These are phyloP conservation scores for Chromoteleia sp. DNA, from an alignment of 2,888 invertebrate genomes.

Conservation along the genomic window DNA sequence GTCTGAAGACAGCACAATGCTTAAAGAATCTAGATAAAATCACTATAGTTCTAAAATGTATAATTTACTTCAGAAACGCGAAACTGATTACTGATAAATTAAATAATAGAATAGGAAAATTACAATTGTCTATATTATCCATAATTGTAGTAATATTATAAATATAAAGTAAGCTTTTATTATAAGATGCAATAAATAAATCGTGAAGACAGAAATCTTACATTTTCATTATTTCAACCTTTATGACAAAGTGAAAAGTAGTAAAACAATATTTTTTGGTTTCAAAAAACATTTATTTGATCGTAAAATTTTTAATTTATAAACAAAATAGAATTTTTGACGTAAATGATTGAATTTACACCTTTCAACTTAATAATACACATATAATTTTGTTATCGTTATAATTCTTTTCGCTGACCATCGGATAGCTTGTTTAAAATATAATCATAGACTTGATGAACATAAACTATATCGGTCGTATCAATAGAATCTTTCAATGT, in stretches of 20 bases:
- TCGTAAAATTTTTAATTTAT: too few relatives aligned
- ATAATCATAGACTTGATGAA: slow-evolving; percentile 8
- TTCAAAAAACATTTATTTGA: too few relatives aligned
- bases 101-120: slow-evolving; percentile 44
- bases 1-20: slow-evolving; percentile 55
- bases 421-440: slow-evolving; percentile 8
- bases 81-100: slow-evolving; percentile 52
- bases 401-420: not conserved
- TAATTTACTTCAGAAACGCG: slow-evolving; percentile 50
- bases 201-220: slow-evolving; percentile 20
- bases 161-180: slow-evolving; percentile 59
- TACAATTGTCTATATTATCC: slow-evolving; percentile 57
- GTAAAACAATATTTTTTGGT: too few relatives aligned
- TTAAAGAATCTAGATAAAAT: slow-evolving; percentile 32
- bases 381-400: too few relatives aligned
- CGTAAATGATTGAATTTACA: too few relatives aligned
- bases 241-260: too few relatives aligned
- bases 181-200: slow-evolving; percentile 67
- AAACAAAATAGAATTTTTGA: too few relatives aligned
- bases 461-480: slow-evolving; percentile 9
- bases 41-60: slow-evolving; percentile 35
- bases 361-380: too few relatives aligned
- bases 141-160: slow-evolving; percentile 48
- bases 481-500: slow-evolving; percentile 9
- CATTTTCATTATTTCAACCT: not conserved